Evolutionary conservation across 2,888 invertebrate species (phyloP).

Genomic region (Chaitophorus viminalis): DNA sequence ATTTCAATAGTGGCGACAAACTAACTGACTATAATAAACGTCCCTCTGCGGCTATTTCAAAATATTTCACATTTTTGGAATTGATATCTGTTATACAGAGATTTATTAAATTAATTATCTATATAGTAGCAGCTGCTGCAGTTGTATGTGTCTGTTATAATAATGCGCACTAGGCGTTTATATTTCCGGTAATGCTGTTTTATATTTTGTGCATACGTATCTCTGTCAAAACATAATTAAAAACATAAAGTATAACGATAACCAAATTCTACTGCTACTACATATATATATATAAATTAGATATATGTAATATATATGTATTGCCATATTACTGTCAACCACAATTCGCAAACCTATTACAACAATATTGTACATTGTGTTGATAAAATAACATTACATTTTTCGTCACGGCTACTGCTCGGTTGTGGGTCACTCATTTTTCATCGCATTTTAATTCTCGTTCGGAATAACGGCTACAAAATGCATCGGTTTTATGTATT

Average conservation of each 20-base stretch:
- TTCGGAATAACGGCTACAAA: neutral
- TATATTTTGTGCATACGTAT: neutral
- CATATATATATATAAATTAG: no score
- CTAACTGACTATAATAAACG: neutral
- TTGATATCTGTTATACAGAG: neutral
- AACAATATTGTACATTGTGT: neutral
- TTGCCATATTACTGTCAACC: neutral
- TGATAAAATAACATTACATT: neutral
- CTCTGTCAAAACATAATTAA: neutral
- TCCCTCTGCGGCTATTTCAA: neutral
- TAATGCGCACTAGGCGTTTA: neutral
- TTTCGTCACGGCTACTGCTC: neutral
- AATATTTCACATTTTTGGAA: slow-evolving; percentile 1
- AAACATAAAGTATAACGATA: neutral
- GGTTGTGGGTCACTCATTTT: neutral
- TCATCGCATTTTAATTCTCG: neutral
- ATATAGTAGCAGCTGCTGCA: neutral
- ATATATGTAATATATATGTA: no score
- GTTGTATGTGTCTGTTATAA: neutral
- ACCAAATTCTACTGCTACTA: neutral
- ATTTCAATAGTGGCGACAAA: neutral
- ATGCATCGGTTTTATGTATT: neutral
- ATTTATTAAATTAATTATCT: neutral
- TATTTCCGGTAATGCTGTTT: neutral
- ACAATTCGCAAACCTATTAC: neutral